Evolutionary conservation across 2,797 vertebrate genomes (phyloP).

Genomic region (Anguilla marmorata): DNA sequence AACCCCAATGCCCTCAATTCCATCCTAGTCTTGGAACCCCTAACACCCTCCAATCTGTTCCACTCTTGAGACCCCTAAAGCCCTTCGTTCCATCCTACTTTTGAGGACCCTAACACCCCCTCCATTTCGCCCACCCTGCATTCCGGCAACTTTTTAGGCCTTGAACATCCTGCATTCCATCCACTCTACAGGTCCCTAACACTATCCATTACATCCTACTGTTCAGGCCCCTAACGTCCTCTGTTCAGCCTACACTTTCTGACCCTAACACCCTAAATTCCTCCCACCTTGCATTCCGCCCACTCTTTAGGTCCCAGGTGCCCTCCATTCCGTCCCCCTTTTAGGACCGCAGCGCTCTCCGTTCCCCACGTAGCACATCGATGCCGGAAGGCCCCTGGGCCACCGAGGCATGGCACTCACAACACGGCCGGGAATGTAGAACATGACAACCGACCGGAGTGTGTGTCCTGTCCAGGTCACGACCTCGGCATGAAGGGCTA

Average conservation of each 20-base stretch:
- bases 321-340: background rate
- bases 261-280: background rate
- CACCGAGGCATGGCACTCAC: background rate
- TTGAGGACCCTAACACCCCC: background rate
- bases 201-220: background rate
- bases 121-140: background rate
- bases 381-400: background rate
- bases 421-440: constrained; percentile 2
- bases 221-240: background rate
- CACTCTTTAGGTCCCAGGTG: background rate
- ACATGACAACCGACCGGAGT: constrained; percentile 54
- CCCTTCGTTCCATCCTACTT: background rate
- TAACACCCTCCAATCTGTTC: background rate
- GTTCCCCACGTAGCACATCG: background rate
- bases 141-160: background rate
- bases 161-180: background rate
- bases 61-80: background rate
- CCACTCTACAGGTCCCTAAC: background rate
- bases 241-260: background rate
- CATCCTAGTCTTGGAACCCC: background rate
- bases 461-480: constrained; percentile 16
- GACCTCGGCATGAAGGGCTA: background rate
- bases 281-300: background rate
- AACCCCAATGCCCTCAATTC: background rate
- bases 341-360: background rate